Percentiles rank a stretch among this genome's conserved stretches.
phyloP scores from a whole-genome alignment of 2,888 invertebrate species.

The Hypsopygia costalis region DNA sequence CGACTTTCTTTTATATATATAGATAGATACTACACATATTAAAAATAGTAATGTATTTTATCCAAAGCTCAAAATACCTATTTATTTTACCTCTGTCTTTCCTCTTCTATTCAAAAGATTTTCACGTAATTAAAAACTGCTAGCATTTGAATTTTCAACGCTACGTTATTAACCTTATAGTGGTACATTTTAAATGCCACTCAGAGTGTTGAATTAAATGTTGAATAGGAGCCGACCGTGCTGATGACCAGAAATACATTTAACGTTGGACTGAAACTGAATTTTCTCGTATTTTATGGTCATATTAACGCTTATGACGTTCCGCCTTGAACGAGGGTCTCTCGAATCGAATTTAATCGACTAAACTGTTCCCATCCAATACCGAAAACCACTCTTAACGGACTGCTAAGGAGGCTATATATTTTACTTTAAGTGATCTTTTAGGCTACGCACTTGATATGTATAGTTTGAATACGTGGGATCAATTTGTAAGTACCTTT shows the following conservation, averaged over 20 bases:
- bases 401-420: constrained; percentile 21
- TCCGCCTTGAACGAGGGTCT: constrained; percentile 25
- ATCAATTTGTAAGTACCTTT: constrained; percentile 1
- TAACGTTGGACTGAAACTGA: constrained; percentile 10
- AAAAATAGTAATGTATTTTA: no score
- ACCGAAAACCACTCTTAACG: constrained; percentile 26
- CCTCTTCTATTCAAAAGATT: no score
- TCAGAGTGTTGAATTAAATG: background rate
- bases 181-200: no score
- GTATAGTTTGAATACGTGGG: constrained; percentile 12
- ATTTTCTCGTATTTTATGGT: constrained; percentile 33
- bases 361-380: constrained; percentile 32
- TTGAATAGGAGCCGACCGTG: background rate
- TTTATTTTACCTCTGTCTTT: no score
- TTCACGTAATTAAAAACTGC: no score
- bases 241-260: constrained; percentile 7
- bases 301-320: constrained; percentile 32
- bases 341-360: constrained; percentile 37
- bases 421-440: constrained; percentile 21
- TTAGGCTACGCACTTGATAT: constrained; percentile 11
- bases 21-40: no score
- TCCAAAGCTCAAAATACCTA: no score
- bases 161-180: no score
- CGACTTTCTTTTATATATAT: no score
- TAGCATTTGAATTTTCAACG: no score